Evolutionary conservation across 2,888 invertebrate genomes (phyloP).

Genomic region (Cheilosia pagana): DNA sequence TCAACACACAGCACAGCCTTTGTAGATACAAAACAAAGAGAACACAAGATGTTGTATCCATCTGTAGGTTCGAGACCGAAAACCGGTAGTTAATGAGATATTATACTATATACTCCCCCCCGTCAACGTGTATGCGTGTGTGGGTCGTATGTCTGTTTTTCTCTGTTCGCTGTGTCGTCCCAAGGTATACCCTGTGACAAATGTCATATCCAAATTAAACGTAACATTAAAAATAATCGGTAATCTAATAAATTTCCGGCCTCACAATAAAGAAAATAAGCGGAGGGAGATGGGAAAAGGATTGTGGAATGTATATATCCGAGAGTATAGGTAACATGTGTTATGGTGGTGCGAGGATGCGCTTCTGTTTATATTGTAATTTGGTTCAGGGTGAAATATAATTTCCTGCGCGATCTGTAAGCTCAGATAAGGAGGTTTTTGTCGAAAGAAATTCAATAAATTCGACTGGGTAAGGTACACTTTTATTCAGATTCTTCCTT

Average conservation of each 20-base stretch:
- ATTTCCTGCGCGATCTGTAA: slow-evolving; percentile 67
- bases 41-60: slow-evolving; percentile 13
- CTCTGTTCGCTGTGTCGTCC: slow-evolving; percentile 24
- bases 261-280: slow-evolving; percentile 49
- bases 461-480: slow-evolving; percentile 41
- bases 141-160: slow-evolving; percentile 45
- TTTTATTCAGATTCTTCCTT: slow-evolving; percentile 29
- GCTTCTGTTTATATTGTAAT: slow-evolving; percentile 69
- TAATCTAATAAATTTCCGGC: slow-evolving; percentile 70
- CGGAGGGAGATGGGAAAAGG: slow-evolving; percentile 4
- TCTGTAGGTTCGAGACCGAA: slow-evolving; percentile 29
- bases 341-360: slow-evolving; percentile 51
- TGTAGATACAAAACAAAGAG: slow-evolving; percentile 35
- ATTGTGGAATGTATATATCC: slow-evolving; percentile 65
- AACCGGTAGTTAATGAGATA: slow-evolving; percentile 74
- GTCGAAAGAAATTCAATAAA: slow-evolving; percentile 59
- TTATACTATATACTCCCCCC: slow-evolving; percentile 16
- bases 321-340: slow-evolving; percentile 33
- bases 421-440: slow-evolving; percentile 60
- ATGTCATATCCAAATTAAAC: slow-evolving; percentile 74
- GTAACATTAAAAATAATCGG: slow-evolving; percentile 65
- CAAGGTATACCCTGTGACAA: slow-evolving; percentile 39
- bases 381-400: slow-evolving; percentile 61
- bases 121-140: slow-evolving; percentile 37
- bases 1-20: not conserved